Percentiles rank a stretch among this genome's conserved stretches.
Evolutionary conservation across 2,113 vertebrate genomes (phyloP).

Genomic region (Lates calcarifer): DNA sequence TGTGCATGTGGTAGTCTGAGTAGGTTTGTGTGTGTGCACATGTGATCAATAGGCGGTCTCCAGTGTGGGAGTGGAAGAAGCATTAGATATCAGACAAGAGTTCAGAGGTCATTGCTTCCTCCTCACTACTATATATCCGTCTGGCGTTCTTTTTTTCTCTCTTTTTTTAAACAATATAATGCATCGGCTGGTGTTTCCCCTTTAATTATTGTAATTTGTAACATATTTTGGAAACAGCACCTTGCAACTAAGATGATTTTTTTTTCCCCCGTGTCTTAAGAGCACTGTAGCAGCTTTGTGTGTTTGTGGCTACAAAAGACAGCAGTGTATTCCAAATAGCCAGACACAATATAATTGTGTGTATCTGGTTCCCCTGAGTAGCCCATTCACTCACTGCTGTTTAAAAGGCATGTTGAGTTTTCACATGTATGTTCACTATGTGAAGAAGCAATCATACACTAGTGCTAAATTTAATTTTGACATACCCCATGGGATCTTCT

Average conservation of each 20-base stretch:
- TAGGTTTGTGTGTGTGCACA: constrained; percentile 1
- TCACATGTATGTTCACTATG: not conserved
- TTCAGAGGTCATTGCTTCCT: constrained; percentile 65
- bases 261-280: not conserved
- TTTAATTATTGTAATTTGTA: not conserved
- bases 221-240: not conserved
- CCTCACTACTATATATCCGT: constrained; percentile 13
- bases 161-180: not conserved
- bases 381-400: not conserved
- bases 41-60: constrained; percentile 63
- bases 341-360: not conserved
- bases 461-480: constrained; percentile 35
- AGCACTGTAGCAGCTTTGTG: not conserved
- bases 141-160: not conserved
- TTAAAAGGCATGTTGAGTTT: constrained; percentile 15
- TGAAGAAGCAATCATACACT: constrained; percentile 4
- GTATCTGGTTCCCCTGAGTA: constrained; percentile 9
- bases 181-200: not conserved
- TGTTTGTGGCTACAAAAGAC: not conserved
- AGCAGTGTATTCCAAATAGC: not conserved
- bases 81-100: constrained; percentile 48
- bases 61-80: constrained; percentile 18
- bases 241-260: not conserved
- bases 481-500: constrained; percentile 13
- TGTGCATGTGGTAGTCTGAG: constrained; percentile 5